Evolutionary conservation across 2,113 vertebrate species (phyloP).

Genomic region (Rhinopithecus roxellana): DNA sequence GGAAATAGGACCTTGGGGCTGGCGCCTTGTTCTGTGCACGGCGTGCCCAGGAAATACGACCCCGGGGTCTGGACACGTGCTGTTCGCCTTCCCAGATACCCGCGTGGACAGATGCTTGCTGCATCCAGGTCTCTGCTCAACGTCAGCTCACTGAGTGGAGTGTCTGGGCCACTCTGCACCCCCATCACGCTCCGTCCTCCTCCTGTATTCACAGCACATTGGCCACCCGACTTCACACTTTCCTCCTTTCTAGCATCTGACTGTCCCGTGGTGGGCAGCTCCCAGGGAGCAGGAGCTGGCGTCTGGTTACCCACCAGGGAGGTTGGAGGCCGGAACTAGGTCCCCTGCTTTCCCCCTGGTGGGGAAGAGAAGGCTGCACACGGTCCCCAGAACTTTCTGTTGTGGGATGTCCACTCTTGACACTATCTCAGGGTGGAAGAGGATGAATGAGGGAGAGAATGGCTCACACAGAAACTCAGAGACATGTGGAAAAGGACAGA

Average conservation of each 20-base stretch:
- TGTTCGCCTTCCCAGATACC: not conserved
- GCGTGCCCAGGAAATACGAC: not conserved
- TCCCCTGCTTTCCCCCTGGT: not conserved
- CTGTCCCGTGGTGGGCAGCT: no score
- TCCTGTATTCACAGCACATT: rapidly evolving
- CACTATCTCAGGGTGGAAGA: not conserved
- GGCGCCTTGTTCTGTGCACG: rapidly evolving
- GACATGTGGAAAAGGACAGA: not conserved
- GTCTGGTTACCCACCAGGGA: not conserved
- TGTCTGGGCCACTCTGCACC: not conserved
- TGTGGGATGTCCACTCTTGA: rapidly evolving
- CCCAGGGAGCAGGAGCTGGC: no score
- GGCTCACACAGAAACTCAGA: not conserved
- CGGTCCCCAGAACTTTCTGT: not conserved
- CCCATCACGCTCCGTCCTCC: rapidly evolving
- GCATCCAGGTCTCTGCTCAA: rapidly evolving
- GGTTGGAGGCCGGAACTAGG: rapidly evolving
- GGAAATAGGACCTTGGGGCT: not conserved
- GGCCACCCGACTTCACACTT: rapidly evolving
- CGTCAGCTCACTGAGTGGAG: not conserved
- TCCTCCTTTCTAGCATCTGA: rapidly evolving
- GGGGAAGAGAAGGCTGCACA: rapidly evolving
- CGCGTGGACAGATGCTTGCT: rapidly evolving
- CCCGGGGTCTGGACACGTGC: not conserved
- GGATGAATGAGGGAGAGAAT: not conserved